These are phyloP conservation scores for Drosophila pachea DNA, from an alignment of 1,140 invertebrate genomes.

Conservation along the genomic window DNA sequence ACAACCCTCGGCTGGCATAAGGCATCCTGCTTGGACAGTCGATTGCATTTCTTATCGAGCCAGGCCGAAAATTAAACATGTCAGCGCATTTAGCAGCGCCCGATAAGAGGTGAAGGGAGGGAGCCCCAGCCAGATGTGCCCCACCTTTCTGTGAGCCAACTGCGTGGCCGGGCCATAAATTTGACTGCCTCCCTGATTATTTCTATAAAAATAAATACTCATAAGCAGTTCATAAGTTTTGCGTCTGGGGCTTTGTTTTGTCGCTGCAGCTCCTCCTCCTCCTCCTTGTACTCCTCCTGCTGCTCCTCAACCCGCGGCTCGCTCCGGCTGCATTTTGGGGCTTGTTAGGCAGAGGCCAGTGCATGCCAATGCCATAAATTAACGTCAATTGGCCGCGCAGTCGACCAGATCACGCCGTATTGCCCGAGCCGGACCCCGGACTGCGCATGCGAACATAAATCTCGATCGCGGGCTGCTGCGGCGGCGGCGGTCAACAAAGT, in stretches of 20 bases:
- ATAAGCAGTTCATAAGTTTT: slow-evolving; percentile 74
- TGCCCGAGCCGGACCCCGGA: slow-evolving; percentile 13
- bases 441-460: slow-evolving; percentile 70
- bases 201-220: slow-evolving; percentile 75
- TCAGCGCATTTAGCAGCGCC: slow-evolving; percentile 62
- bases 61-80: slow-evolving; percentile 70
- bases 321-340: slow-evolving; percentile 43
- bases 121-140: slow-evolving; percentile 20
- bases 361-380: slow-evolving; percentile 72
- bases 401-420: slow-evolving; percentile 34
- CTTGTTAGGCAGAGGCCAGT: slow-evolving; percentile 51
- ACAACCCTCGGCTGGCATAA: slow-evolving; percentile 34
- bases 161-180: slow-evolving; percentile 54
- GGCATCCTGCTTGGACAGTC: slow-evolving; percentile 39
- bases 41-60: slow-evolving; percentile 45
- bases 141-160: slow-evolving; percentile 31
- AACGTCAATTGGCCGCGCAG: slow-evolving; percentile 69
- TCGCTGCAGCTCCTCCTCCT: no score
- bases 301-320: no score
- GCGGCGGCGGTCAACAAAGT: slow-evolving; percentile 66
- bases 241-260: slow-evolving; percentile 52
- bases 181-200: slow-evolving; percentile 70
- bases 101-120: slow-evolving; percentile 49
- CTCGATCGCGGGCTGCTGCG: slow-evolving; percentile 48
- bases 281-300: no score